phyloP scores from a whole-genome alignment of 2,888 invertebrate genomes.

The Scaptodrosophila latifasciaeformis region DNA sequence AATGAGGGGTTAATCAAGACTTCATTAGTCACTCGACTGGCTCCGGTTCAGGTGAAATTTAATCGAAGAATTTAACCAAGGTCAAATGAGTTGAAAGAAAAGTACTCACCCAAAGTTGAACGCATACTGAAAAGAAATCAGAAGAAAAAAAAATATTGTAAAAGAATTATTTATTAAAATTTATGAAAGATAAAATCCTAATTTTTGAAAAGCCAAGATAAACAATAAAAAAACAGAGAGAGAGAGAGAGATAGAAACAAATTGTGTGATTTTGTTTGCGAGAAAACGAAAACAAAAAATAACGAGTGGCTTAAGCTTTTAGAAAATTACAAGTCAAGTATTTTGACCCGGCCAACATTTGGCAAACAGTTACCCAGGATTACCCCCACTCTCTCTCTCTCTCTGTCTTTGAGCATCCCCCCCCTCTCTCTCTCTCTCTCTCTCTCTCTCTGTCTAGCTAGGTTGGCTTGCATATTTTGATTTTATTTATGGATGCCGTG shows the following conservation, averaged over 20 bases:
- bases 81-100: too few species aligned
- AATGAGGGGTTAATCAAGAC: too few species aligned
- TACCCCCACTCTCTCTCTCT: neutral
- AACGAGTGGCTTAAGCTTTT: constrained; percentile 49
- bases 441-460: neutral
- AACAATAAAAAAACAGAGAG: too few species aligned
- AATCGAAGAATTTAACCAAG: too few species aligned
- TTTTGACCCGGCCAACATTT: constrained; percentile 19
- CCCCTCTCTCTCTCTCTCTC: neutral
- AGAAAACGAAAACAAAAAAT: constrained; percentile 61
- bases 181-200: neutral
- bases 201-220: neutral
- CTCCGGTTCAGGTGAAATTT: too few species aligned
- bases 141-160: too few species aligned
- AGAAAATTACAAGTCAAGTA: constrained; percentile 64
- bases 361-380: neutral
- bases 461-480: too few species aligned
- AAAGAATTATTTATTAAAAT: too few species aligned
- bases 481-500: constrained; percentile 49
- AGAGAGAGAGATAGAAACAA: too few species aligned
- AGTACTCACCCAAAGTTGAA: too few species aligned
- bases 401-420: neutral
- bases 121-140: too few species aligned
- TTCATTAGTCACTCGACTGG: too few species aligned
- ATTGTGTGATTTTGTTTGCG: constrained; percentile 53